Evolutionary conservation across 2,113 vertebrate genomes (phyloP), one percentile per base, ranked within the genome.

Genomic region (Cyphomyrus discorhynchus): DNA sequence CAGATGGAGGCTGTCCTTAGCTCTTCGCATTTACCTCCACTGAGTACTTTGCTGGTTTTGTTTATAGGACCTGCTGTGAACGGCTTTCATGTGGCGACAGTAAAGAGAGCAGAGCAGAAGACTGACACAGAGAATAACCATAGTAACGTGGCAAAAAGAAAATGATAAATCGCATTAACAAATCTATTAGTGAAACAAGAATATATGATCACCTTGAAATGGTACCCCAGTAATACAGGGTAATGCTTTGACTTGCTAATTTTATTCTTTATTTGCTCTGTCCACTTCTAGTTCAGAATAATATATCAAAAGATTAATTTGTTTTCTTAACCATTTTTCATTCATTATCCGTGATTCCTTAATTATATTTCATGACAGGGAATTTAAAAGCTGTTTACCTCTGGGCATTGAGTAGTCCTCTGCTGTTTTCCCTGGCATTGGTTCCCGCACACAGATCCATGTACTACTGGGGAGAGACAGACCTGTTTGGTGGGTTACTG

Each of bases 341-440:
- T 88, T 88, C 50, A 90, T 88, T 90, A 66, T 42, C 70, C 89
- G 2, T 52, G 52, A 70, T 31, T 11, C 31, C 17, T 88, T 87
- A 45, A 46, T 77, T 90, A 9, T 50, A 77, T 47, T 70, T 70
- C 56, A n/a, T 27, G 24, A 53, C 19, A 42, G 15, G 66, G 90
- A 91, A 90, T 88, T 77, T 47, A 31, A 52, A 89, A 86, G 87
- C 74, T 89, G 89, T 91, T 90, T 88, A 46, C 89, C 88, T 39
- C 89, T 53, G 86, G 91, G 83, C 89, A 90, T 87, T 86, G 21
- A 5, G 83, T 15, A 47, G 87, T 89, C 91, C 88, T 35, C 35
- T 74, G 24, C 27, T 90, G 89, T 90, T 91, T 91, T 46, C 62
- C 89, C 89, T 92, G 90, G 90, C 89, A 62, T 45, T 62, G 88